Conservation (phyloP, 2,797 vertebrate species). For the Phalloptychus januarius region DNA sequence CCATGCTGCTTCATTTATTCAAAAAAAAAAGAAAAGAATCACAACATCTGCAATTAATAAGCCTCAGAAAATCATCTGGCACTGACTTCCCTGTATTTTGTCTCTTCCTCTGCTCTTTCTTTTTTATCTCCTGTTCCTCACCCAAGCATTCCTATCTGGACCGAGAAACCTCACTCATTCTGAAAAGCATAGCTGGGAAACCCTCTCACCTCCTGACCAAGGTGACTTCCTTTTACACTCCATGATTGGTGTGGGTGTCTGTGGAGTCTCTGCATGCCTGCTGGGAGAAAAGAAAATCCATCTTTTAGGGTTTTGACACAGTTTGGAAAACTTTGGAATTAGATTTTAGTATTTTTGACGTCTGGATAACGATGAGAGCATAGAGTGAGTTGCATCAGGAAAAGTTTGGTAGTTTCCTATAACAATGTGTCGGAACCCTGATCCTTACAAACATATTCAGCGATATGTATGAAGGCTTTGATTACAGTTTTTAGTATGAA, state of each 20-base stretch:
- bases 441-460: background rate
- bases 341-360: background rate
- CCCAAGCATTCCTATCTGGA: slow-evolving; percentile 99
- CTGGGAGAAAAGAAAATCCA: slow-evolving; percentile 19
- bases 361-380: background rate
- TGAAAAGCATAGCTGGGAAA: slow-evolving; percentile 99
- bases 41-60: slow-evolving; percentile 63
- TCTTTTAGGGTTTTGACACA: background rate
- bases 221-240: slow-evolving; percentile 86
- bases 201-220: slow-evolving; percentile 99
- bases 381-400: background rate
- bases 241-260: slow-evolving; percentile 32
- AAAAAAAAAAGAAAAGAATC: slow-evolving; percentile 31
- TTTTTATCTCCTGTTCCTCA: slow-evolving; percentile 66
- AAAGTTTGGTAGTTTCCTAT: background rate
- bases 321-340: background rate
- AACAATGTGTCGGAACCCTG: background rate
- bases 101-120: slow-evolving; percentile 45
- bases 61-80: slow-evolving; percentile 69
- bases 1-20: slow-evolving; percentile 58
- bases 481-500: background rate
- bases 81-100: slow-evolving; percentile 78
- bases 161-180: slow-evolving; percentile 99
- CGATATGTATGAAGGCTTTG: background rate
- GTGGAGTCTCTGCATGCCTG: slow-evolving; percentile 50